Evolutionary conservation across 2,797 vertebrate species (phyloP).

Genomic region (Dicrostonyx torquatus): DNA sequence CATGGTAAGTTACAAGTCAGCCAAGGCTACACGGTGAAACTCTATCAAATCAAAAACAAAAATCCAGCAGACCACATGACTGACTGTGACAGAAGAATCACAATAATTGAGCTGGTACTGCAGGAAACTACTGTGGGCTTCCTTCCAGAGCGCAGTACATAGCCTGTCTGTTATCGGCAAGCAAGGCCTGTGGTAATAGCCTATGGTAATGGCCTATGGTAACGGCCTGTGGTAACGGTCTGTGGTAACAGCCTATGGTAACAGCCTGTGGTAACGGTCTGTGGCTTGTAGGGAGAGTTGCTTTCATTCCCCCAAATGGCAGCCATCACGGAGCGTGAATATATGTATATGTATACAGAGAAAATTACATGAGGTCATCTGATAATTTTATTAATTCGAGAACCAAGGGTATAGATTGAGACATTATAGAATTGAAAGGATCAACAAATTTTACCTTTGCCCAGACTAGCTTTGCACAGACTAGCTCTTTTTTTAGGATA

Average conservation of each 20-base stretch:
- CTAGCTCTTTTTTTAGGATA: conserved; percentile 56
- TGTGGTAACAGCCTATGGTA: no score
- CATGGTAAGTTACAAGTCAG: background rate
- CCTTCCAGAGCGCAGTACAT: background rate
- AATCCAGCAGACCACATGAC: background rate
- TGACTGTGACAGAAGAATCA: background rate
- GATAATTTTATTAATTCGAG: conserved; percentile 31
- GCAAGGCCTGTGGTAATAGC: background rate
- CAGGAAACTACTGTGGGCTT: background rate
- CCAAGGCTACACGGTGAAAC: background rate
- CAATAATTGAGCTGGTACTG: conserved; percentile 14
- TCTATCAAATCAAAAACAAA: background rate
- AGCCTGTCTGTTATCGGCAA: background rate
- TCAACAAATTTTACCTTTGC: background rate
- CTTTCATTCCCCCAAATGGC: background rate
- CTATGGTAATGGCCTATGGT: no score
- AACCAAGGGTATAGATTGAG: background rate
- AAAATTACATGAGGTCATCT: background rate
- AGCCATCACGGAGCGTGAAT: background rate
- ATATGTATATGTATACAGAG: background rate
- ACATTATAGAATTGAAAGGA: conserved; percentile 12
- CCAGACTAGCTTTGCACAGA: background rate
- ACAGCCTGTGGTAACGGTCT: background rate
- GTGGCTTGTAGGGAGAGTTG: background rate
- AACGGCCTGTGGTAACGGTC: background rate